phyloP scores from a whole-genome alignment of 2,113 vertebrate genomes.

The Tupaia chinensis region DNA sequence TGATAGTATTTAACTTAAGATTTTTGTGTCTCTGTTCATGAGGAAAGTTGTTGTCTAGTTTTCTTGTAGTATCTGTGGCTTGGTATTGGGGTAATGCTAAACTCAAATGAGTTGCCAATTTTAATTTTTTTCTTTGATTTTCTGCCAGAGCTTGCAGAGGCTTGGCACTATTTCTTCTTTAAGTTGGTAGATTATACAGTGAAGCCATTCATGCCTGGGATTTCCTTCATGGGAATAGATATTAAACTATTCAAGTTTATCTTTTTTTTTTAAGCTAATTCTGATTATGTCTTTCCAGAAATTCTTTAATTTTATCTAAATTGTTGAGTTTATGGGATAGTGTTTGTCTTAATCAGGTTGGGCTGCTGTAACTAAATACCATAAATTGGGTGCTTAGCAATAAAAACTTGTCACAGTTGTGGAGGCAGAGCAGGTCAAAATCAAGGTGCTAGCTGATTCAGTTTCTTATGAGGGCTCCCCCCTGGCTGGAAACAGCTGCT shows the following conservation, averaged over 20 bases:
- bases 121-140: background rate
- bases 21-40: background rate
- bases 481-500: background rate
- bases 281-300: background rate
- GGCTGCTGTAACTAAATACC: background rate
- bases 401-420: background rate
- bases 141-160: background rate
- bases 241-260: background rate
- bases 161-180: background rate
- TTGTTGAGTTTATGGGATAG: background rate
- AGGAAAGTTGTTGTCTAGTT: background rate
- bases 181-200: background rate
- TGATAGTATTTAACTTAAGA: background rate
- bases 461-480: background rate
- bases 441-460: background rate
- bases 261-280: conserved; percentile 14
- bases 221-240: background rate
- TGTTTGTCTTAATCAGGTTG: background rate
- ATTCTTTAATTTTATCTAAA: background rate
- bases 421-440: background rate
- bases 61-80: background rate
- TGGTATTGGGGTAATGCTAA: background rate
- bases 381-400: background rate
- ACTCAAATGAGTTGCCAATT: background rate
- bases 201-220: background rate